phyloP scores from a whole-genome alignment of 2,113 vertebrate genomes.

The Excalfactoria chinensis region DNA sequence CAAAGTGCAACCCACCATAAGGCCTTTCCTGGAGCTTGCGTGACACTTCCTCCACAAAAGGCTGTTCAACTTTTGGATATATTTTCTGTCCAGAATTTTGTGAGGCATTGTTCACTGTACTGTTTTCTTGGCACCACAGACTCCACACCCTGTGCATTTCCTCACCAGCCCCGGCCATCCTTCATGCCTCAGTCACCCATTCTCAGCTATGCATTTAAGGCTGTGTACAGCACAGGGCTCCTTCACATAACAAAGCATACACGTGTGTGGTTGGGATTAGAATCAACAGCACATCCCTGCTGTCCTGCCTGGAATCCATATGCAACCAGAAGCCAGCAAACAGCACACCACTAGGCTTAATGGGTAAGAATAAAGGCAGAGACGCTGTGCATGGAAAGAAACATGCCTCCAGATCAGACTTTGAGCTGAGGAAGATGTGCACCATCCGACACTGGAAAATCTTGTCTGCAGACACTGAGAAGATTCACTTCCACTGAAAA shows the following conservation, averaged over 20 bases:
- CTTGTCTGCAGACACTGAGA: not conserved
- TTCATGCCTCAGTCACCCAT: not conserved
- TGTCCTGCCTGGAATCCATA: rapidly evolving
- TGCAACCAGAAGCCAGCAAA: not conserved
- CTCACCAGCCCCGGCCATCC: not conserved
- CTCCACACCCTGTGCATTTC: rapidly evolving
- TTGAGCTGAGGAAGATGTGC: not conserved
- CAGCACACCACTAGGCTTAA: not conserved
- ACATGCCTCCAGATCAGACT: rapidly evolving
- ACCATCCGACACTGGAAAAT: not conserved
- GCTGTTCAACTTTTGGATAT: rapidly evolving
- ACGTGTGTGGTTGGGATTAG: not conserved
- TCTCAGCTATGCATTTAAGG: constrained; percentile 40
- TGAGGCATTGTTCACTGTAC: not conserved
- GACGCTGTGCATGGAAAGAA: not conserved
- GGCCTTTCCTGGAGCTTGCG: not conserved
- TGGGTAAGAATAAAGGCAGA: not conserved
- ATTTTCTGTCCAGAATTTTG: not conserved
- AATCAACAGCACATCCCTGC: not conserved
- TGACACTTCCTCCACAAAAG: not conserved
- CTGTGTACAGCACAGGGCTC: constrained; percentile 14
- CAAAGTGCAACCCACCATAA: not conserved
- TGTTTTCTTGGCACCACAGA: not conserved
- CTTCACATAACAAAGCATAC: not conserved
- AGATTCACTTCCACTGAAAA: not conserved